Percentiles rank a stretch among this genome's conserved stretches.
Evolutionary conservation across 2,888 invertebrate species (phyloP).

Genomic region (Meta bourneti): DNA sequence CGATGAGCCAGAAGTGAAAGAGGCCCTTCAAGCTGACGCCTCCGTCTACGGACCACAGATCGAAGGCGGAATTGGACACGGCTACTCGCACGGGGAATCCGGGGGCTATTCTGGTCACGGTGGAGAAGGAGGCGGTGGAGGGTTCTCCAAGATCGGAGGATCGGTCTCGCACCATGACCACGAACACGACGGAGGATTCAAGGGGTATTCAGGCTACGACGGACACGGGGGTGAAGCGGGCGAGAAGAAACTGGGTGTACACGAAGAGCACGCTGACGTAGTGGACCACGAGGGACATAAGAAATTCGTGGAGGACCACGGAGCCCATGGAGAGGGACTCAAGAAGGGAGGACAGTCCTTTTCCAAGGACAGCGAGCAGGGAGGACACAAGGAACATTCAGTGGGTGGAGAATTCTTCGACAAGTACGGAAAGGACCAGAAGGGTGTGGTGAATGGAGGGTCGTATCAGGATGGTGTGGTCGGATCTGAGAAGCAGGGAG

Average conservation of each 20-base stretch:
- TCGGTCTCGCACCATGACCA: conserved; percentile 55
- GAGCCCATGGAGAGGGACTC: conserved; percentile 64
- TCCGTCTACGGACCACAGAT: conserved; percentile 57
- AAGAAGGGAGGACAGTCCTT: conserved; percentile 71
- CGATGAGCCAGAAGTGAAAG: conserved; percentile 43
- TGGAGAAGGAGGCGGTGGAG: conserved; percentile 57
- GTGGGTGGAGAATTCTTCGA: conserved; percentile 70
- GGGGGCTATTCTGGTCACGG: conserved; percentile 36
- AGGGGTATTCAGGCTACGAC: conserved; percentile 59
- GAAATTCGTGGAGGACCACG: conserved; percentile 67
- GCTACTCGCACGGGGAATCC: conserved; percentile 9
- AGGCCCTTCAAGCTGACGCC: conserved; percentile 64
- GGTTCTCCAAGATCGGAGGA: conserved; percentile 49
- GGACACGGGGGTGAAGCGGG: conserved; percentile 68
- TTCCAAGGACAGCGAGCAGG: conserved; percentile 48
- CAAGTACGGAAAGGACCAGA: conserved; percentile 73
- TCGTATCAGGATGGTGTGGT: conserved; percentile 63
- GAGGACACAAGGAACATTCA: conserved; percentile 60
- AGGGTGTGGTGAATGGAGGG: conserved; percentile 69
- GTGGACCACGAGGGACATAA: conserved; percentile 66
- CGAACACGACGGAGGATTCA: conserved; percentile 59
- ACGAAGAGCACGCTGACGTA: conserved; percentile 50
- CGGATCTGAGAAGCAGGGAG: conserved; percentile 63
- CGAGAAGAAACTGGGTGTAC: conserved; percentile 57
- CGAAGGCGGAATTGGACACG: background rate